These are phyloP conservation scores for Lepus americanus DNA, from an alignment of 2,113 vertebrate genomes.

Conservation along the genomic window DNA sequence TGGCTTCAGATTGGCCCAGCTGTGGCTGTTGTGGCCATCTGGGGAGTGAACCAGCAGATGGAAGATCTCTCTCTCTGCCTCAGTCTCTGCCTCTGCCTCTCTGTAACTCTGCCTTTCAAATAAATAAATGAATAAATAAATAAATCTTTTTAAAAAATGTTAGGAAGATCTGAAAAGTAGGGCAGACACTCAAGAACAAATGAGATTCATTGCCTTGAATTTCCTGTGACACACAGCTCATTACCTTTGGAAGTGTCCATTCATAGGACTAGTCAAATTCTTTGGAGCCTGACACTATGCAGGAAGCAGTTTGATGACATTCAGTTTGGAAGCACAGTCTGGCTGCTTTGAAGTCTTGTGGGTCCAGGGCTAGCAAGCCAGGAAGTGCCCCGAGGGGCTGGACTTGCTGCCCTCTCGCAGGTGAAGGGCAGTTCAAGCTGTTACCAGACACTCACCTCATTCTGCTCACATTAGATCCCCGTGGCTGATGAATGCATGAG, in stretches of 20 bases:
- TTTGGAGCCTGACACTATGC: background rate
- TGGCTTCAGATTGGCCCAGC: no score
- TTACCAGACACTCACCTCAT: background rate
- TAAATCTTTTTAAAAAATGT: no score
- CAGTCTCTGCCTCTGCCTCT: no score
- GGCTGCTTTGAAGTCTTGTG: background rate
- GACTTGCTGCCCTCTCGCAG: background rate
- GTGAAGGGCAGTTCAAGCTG: background rate
- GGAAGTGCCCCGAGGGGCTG: background rate
- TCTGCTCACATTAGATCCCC: background rate
- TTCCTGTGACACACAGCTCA: conserved; percentile 34
- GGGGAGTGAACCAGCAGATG: no score
- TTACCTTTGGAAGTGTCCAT: background rate
- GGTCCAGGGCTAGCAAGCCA: background rate
- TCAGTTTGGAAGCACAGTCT: conserved; percentile 48
- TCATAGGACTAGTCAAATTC: conserved; percentile 29
- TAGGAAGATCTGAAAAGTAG: conserved; percentile 32
- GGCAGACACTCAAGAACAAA: conserved; percentile 28
- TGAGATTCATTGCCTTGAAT: background rate
- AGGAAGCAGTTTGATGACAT: background rate
- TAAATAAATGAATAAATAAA: no score
- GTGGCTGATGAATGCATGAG: background rate
- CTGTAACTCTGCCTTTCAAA: no score
- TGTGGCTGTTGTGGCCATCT: no score
- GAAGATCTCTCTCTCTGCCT: no score